Percentiles rank a stretch among this genome's conserved stretches.
These are phyloP conservation scores for Deilephila elpenor DNA, from an alignment of 2,888 invertebrate species.

Conservation along the genomic window DNA sequence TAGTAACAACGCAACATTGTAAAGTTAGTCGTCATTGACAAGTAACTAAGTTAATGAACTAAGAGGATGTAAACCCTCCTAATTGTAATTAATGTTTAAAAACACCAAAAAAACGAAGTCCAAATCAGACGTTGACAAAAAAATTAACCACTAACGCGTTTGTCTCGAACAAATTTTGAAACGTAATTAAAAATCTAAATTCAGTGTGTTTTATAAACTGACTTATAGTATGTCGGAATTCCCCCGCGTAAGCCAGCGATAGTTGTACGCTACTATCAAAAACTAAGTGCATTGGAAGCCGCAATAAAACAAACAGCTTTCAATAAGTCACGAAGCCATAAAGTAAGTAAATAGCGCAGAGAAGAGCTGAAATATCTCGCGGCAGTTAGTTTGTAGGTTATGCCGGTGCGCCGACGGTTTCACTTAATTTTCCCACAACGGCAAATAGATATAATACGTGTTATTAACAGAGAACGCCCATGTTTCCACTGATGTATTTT, in stretches of 20 bases:
- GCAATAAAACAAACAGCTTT: conserved; percentile 17
- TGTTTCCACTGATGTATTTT: conserved; percentile 18
- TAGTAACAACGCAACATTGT: too few species aligned
- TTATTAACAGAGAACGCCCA: conserved; percentile 24
- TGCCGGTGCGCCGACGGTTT: conserved; percentile 14
- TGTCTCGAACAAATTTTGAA: too few species aligned
- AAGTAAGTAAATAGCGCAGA: conserved; percentile 5
- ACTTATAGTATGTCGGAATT: not conserved
- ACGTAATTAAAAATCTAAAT: too few species aligned
- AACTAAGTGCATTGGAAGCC: not conserved
- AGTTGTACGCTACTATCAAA: not conserved
- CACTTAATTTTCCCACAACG: conserved; percentile 27
- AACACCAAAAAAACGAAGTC: too few species aligned
- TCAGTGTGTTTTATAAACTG: too few species aligned
- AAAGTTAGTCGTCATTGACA: too few species aligned
- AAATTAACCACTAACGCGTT: too few species aligned
- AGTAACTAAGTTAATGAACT: too few species aligned
- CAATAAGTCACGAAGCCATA: conserved; percentile 23
- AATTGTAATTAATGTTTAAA: too few species aligned
- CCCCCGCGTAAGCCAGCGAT: not conserved
- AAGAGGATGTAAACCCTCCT: too few species aligned
- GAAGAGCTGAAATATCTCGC: conserved; percentile 14
- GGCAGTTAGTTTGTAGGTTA: conserved; percentile 9
- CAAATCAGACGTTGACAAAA: too few species aligned
- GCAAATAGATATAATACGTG: conserved; percentile 20